These are phyloP conservation scores for Grapholita molesta DNA, from an alignment of 1,140 invertebrate species.

Conservation along the genomic window DNA sequence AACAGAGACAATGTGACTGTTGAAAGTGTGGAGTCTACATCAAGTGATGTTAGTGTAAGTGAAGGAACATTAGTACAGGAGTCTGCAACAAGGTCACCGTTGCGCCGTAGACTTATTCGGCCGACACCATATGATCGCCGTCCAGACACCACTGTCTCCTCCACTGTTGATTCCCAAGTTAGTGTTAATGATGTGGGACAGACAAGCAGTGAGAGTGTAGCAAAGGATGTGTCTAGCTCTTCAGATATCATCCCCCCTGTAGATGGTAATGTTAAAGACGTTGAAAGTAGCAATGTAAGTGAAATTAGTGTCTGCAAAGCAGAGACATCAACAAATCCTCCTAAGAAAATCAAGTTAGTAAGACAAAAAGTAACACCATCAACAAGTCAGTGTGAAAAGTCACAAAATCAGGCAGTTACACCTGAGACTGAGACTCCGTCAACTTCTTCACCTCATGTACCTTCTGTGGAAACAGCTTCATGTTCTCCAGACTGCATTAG, in stretches of 20 bases:
- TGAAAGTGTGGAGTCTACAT: conserved; percentile 68
- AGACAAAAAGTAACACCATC: conserved; percentile 56
- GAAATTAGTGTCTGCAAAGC: conserved; percentile 72
- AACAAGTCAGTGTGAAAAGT: conserved; percentile 32
- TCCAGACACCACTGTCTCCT: conserved; percentile 69
- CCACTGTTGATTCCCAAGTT: conserved; percentile 59
- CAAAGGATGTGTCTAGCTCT: conserved; percentile 72
- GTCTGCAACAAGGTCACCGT: conserved; percentile 47
- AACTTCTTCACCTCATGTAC: conserved; percentile 46
- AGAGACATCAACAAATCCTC: conserved; percentile 63
- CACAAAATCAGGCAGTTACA: conserved; percentile 25
- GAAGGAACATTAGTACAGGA: conserved; percentile 40
- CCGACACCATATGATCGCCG: conserved; percentile 54
- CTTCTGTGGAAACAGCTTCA: neutral
- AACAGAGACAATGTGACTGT: conserved; percentile 61
- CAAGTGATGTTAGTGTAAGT: conserved; percentile 68
- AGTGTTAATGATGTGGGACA: conserved; percentile 45
- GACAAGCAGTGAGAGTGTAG: conserved; percentile 48
- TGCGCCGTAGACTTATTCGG: conserved; percentile 53
- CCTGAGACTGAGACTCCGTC: conserved; percentile 58
- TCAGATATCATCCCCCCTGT: conserved; percentile 62
- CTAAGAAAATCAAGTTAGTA: conserved; percentile 72
- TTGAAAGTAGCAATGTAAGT: conserved; percentile 69
- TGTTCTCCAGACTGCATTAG: conserved; percentile 10
- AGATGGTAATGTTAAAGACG: conserved; percentile 59